Percentiles rank a stretch among this genome's conserved stretches.
Conservation (phyloP, 2,888 invertebrate species). For the Polietes domitor region DNA sequence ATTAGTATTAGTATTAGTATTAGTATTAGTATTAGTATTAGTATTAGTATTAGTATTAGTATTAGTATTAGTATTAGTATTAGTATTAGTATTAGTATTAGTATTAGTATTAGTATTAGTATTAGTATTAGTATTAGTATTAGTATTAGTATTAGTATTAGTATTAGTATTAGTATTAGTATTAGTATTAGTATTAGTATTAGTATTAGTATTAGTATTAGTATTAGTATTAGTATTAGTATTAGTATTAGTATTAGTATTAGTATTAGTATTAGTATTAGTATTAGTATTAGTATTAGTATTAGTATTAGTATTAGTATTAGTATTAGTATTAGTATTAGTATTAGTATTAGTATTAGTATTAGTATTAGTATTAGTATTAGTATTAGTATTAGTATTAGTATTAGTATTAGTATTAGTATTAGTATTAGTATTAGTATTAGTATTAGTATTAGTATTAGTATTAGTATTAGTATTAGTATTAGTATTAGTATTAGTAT, state of each 20-base stretch:
- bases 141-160: background rate
- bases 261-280: background rate
- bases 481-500: conserved; percentile 12
- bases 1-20: background rate
- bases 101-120: background rate
- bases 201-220: background rate
- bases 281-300: background rate
- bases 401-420: conserved; percentile 12
- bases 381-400: conserved; percentile 12
- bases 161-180: background rate
- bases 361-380: conserved; percentile 12
- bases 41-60: background rate
- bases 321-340: conserved; percentile 6
- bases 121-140: background rate
- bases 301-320: background rate
- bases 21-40: background rate
- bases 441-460: conserved; percentile 12
- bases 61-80: background rate
- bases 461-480: conserved; percentile 12
- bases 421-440: conserved; percentile 12
- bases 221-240: background rate
- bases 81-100: background rate
- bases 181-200: background rate
- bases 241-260: background rate
- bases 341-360: conserved; percentile 12